These are phyloP conservation scores for Thereva unica DNA, from an alignment of 2,888 invertebrate species.

Conservation along the genomic window DNA sequence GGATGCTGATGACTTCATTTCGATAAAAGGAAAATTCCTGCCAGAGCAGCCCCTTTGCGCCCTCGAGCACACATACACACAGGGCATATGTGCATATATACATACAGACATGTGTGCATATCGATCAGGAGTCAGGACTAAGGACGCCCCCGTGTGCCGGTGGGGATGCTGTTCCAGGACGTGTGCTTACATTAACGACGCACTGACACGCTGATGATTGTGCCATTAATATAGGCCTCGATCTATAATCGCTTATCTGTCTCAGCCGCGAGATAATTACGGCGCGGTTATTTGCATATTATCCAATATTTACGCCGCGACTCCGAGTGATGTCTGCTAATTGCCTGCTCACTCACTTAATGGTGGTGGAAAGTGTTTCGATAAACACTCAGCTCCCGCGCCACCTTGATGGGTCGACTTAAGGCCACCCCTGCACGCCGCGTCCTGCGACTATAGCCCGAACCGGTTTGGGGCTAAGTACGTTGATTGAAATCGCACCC, in stretches of 20 bases:
- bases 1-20: slow-evolving; percentile 30
- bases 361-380: slow-evolving; percentile 5
- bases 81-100: background rate
- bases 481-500: too few species aligned
- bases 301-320: slow-evolving; percentile 32
- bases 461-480: too few species aligned
- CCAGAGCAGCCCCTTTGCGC: background rate
- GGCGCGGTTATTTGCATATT: slow-evolving; percentile 29
- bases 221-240: slow-evolving; percentile 27
- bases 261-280: slow-evolving; percentile 23
- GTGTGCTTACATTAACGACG: slow-evolving; percentile 14
- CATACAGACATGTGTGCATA: background rate
- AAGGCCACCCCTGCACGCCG: too few species aligned
- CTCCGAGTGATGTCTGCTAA: slow-evolving; percentile 30
- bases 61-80: background rate
- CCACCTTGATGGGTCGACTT: too few species aligned
- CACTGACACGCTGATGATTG: slow-evolving; percentile 27
- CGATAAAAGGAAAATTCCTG: slow-evolving; percentile 28
- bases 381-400: slow-evolving; percentile 13
- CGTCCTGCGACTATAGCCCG: too few species aligned
- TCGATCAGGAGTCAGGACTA: background rate
- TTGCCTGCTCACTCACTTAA: slow-evolving; percentile 25
- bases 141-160: background rate
- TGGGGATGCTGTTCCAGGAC: background rate
- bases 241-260: slow-evolving; percentile 27